Conservation (phyloP, 2,888 invertebrate genomes). For the Adineta ricciae region DNA sequence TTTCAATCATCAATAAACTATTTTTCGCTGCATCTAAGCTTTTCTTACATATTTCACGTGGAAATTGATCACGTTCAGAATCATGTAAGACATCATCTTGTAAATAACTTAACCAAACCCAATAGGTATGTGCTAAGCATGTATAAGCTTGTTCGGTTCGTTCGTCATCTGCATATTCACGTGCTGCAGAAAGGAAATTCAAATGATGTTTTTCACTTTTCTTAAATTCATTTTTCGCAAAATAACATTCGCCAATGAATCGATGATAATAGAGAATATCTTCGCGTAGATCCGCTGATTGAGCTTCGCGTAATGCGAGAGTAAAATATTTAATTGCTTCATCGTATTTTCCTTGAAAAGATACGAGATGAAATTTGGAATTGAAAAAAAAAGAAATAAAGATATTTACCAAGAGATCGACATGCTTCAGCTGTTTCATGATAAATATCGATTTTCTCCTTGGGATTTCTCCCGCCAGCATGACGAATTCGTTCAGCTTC, state of each 20-base stretch:
- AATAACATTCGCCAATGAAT: neutral
- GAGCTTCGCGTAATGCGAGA: neutral
- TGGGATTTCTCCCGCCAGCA: neutral
- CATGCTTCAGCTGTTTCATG: constrained; percentile 11
- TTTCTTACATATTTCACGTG: neutral
- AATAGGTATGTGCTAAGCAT: neutral
- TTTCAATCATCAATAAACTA: constrained; percentile 16
- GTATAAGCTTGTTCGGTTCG: neutral
- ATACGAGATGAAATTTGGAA: too few relatives aligned
- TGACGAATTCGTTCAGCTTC: neutral
- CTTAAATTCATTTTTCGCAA: neutral
- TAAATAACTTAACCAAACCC: neutral
- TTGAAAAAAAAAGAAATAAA: too few relatives aligned
- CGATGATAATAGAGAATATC: constrained; percentile 1
- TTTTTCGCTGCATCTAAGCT: neutral
- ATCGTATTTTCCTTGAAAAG: neutral
- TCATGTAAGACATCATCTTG: constrained; percentile 7
- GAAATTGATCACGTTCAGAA: neutral
- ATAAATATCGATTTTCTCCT: neutral
- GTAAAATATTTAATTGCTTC: neutral
- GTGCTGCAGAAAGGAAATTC: neutral
- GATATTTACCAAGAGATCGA: neutral
- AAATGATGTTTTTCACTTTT: neutral
- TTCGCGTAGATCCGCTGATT: neutral
- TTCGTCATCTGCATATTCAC: neutral